Base-by-base conservation (phyloP, 92 coral and sea anemone genomes). In the Montipora capitata region DNA sequence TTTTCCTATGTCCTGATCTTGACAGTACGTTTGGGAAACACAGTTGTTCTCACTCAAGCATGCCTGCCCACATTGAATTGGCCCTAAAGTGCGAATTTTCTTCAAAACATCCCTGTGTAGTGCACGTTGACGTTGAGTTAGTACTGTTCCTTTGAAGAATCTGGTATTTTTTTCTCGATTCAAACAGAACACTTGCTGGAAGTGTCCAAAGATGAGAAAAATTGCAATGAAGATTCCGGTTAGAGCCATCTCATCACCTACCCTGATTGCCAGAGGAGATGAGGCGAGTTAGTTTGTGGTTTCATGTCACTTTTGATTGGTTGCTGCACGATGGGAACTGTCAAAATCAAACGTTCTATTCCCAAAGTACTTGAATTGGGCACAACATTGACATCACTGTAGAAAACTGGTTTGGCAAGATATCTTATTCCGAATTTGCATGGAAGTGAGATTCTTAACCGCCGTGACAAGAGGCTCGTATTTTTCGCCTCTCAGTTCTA, bases 21-120 rank as follows among this genome's bases (percentile, higher is more conserved):
- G 64, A 64, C 95, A 92, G 51, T 44, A 92, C 10, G 64, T 79
- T n/a, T 84, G 76, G 2, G 95, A 70, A 20, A 92, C 65, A 56
- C 95, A 92, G 38, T 57, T 41, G 42, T 43, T 38, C 16, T 80
- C 88, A 17, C 77, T 62, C 0, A 92, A 63, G 76, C 95, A 92
- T 2, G 73, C 68, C 15, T 79, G 84, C 0, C 87, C 59, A 16
- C 95, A 92, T 20, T 72, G 78, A 43, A 83, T 10, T 27, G 43
- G 72, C 40, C 80, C 72, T 0, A 57, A 13, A 18, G 70, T 83
- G 57, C 35, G 48, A 27, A 83, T 5, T 13, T 61, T 61, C 14
- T 10, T 72, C 11, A 83, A 40, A 11, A 62, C 72, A 35, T 83
- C 79, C 6, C 43, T 62, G 41, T 48, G 54, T 13, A 83, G 72